Percentiles rank a stretch among this genome's conserved stretches.
Conservation (phyloP, 2,797 vertebrate genomes). For the Sardinella longiceps region DNA sequence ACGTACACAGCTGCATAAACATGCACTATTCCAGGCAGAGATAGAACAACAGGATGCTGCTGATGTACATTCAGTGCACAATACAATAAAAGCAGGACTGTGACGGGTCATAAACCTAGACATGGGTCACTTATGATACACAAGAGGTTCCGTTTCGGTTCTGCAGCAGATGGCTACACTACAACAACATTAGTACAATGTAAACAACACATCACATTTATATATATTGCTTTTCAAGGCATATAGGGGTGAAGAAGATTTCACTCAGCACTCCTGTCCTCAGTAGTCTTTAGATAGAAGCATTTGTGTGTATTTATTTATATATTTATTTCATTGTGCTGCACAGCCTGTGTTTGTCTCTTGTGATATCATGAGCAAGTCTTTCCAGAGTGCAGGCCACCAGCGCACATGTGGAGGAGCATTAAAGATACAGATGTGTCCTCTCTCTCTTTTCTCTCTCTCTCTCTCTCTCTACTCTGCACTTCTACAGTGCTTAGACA, state of each 20-base stretch:
- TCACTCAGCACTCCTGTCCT: neutral
- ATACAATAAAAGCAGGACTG: neutral
- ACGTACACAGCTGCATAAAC: neutral
- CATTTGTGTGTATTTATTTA: no score
- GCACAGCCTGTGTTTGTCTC: neutral
- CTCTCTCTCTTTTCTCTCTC: no score
- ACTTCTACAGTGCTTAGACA: neutral
- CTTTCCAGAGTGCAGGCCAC: slow-evolving; percentile 16
- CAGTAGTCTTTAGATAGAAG: no score
- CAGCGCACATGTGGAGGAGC: neutral
- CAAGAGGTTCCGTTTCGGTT: no score
- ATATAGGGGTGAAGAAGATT: no score
- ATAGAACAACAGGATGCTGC: neutral
- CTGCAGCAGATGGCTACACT: no score
- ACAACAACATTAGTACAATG: no score
- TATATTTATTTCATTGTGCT: neutral
- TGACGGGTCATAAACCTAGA: neutral
- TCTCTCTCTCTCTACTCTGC: neutral
- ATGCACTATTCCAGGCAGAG: neutral
- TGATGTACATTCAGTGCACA: neutral
- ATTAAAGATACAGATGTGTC: neutral
- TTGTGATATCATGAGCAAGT: neutral
- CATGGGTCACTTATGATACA: neutral
- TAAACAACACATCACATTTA: no score
- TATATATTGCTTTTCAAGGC: no score